Evolutionary conservation across 1,140 invertebrate genomes (phyloP).

Genomic region (Megalopta genalis): DNA sequence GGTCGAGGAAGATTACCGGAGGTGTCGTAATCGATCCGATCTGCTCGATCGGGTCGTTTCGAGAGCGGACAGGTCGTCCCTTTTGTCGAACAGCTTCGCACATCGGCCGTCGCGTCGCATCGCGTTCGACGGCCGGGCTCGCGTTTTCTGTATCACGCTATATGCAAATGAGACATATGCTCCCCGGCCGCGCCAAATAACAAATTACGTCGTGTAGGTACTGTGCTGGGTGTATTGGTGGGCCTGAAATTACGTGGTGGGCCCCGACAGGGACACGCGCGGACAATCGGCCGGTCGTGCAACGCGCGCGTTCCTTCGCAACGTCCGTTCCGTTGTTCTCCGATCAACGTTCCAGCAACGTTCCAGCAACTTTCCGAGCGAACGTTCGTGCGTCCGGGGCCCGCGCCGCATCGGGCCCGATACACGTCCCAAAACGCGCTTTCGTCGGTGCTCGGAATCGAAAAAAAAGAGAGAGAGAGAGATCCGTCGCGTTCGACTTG

Average conservation of each 20-base stretch:
- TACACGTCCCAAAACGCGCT: neutral
- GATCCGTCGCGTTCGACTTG: neutral
- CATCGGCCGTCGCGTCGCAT: slow-evolving; percentile 37
- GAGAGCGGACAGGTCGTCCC: slow-evolving; percentile 1
- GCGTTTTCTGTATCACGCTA: slow-evolving; percentile 70
- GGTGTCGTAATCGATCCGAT: too few species aligned
- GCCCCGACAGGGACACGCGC: slow-evolving; percentile 30
- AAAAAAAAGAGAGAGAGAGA: too few species aligned
- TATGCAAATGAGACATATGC: slow-evolving; percentile 76
- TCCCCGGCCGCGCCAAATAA: slow-evolving; percentile 66
- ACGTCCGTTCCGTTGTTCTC: neutral
- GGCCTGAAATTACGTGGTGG: slow-evolving; percentile 66
- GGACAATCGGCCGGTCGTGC: neutral
- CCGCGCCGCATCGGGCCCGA: neutral
- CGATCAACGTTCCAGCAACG: too few species aligned
- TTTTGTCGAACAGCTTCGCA: slow-evolving; percentile 64
- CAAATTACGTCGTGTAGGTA: slow-evolving; percentile 63
- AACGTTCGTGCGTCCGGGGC: slow-evolving; percentile 5
- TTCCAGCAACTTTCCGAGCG: neutral
- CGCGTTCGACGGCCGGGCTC: slow-evolving; percentile 61
- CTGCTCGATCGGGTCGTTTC: neutral
- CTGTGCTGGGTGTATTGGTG: slow-evolving; percentile 49
- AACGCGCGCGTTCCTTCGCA: neutral
- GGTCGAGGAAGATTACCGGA: too few species aligned
- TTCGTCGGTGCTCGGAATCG: slow-evolving; percentile 41